A percentile compares a stretch with the other conserved stretches of the same genome.
These are phyloP conservation scores for Petrocephalus schoutedeni DNA, from an alignment of 2,797 vertebrate species.

Conservation along the genomic window DNA sequence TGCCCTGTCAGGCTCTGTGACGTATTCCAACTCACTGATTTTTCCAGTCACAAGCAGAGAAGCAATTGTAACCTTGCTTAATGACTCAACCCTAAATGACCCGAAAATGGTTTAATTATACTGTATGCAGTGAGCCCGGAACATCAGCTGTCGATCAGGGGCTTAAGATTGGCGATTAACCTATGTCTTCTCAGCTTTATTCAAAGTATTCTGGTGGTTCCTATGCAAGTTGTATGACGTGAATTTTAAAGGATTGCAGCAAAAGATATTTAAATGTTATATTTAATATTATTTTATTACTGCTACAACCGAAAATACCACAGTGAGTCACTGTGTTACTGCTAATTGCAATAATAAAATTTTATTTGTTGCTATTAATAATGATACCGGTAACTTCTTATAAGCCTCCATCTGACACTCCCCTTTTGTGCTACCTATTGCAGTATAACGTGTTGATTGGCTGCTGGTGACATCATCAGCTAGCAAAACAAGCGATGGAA, in stretches of 20 bases:
- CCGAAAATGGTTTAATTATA: constrained; percentile 30
- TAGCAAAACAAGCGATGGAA: constrained; percentile 63
- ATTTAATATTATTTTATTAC: background rate
- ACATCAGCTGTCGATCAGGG: constrained; percentile 19
- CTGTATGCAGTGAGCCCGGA: constrained; percentile 19
- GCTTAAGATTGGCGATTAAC: background rate
- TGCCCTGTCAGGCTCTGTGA: background rate
- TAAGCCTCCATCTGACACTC: constrained; percentile 31
- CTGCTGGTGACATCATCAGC: constrained; percentile 68
- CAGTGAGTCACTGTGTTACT: background rate
- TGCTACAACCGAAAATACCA: constrained; percentile 47
- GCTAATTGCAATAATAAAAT: background rate
- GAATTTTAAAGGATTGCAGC: background rate
- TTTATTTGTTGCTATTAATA: constrained; percentile 1
- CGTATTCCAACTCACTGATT: background rate
- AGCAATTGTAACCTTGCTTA: background rate
- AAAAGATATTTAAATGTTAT: background rate
- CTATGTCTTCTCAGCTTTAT: background rate
- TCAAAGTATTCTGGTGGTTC: background rate
- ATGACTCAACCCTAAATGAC: constrained; percentile 23
- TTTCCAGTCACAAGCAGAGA: background rate
- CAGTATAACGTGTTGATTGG: constrained; percentile 63
- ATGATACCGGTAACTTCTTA: constrained; percentile 50
- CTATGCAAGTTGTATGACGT: background rate
- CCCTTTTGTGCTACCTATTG: constrained; percentile 43